Base-by-base conservation (phyloP, 2,888 invertebrate genomes). In the Idaea straminata region DNA sequence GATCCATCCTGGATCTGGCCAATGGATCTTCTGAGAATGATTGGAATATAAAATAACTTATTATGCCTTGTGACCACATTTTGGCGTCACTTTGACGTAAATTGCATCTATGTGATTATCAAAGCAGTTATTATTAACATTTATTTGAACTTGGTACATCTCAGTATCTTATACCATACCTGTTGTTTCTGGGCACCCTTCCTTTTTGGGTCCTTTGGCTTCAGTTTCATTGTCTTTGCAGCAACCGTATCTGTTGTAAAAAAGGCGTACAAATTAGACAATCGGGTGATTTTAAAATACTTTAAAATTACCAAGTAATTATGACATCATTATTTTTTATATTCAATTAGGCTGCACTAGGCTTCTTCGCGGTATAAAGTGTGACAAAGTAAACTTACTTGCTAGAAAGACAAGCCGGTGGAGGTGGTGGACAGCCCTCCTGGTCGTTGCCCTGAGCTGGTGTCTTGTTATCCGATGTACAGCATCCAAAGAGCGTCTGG, bases 401-500 rank as follows among this genome's bases (percentile, higher is more conserved):
- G 5, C 95, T 93, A 68, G 91, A 85, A 62, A 87, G 84, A 83
- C 95, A 95, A 59, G 91, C 83, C 0, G 93, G 89, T n/a, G 92
- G 88, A 3, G 95, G 95, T 10, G 94, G 94, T 15, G 96, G 96
- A 82, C 99, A 99, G 15, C 97, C 98, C 82, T 97, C 96, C 72
- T 95, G 94, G 72, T 97, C 95, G 75, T 97, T 96, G 62, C 98
- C 98, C 81, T 95, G 94, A 0, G 98, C 96, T 7, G 95, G 90
- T 0, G 96, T 96, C 73, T 94, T 93, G 61, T 95, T 95, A 84
- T 98, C 97, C 10, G 95, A 94, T 16, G 70, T 66, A 79, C 98
- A 98, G 82, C 98, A 98, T 3, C 98, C 98, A 79, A 96, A 98
- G 6, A 98, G 90, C 0, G 96, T 96, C 77, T 96, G 96, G 0